Base-by-base conservation (phyloP, 2,797 vertebrate species). In the Sebastes steindachneri region DNA sequence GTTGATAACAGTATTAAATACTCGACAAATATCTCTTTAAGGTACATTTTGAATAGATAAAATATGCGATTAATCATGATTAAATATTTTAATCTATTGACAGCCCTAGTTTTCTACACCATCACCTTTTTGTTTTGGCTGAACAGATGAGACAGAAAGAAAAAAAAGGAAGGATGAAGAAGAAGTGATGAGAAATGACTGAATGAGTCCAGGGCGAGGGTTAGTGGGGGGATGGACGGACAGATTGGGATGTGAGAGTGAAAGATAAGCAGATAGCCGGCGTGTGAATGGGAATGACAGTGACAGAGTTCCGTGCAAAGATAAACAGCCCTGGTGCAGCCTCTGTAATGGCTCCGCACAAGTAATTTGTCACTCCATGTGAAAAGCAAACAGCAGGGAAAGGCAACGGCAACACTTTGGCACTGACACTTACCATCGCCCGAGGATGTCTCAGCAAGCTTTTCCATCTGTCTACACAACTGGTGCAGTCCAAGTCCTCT, bases 361-460 rank as follows among this genome's bases (percentile, higher is more conserved):
- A 84, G 88, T 83, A 73, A 93, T 94, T 91, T 93, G 92, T 94
- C 91, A 92, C 89, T 90, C 83, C 59, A 55, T 5, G 86, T 90
- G 90, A 89, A 92, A 86, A 84, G 79, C 85, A 93, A 92, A 93
- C 86, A 88, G 89, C 82, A 74, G 85, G 84, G 78, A 73, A 41
- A 86, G 67, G 82, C 78, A 45, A 78, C 15, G 51, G 79, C 57
- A 57, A 83, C 84, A 77, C 80, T 86, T 79, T 63, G 58, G 17
- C 87, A 45, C 87, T 85, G 89, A 91, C 89, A 91, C 91, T 91
- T 85, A 70, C 80, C 75, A 86, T 80, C 25, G 68, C 71, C 82
- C 73, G 65, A 84, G 84, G 89, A 86, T 82, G 87, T 85, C 64
- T 90, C 1, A 41, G 19, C 77, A 60, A 80, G 73, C 84, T 29